phyloP scores from a whole-genome alignment of 1,140 invertebrate genomes.

The Drosophila nigromelanica region DNA sequence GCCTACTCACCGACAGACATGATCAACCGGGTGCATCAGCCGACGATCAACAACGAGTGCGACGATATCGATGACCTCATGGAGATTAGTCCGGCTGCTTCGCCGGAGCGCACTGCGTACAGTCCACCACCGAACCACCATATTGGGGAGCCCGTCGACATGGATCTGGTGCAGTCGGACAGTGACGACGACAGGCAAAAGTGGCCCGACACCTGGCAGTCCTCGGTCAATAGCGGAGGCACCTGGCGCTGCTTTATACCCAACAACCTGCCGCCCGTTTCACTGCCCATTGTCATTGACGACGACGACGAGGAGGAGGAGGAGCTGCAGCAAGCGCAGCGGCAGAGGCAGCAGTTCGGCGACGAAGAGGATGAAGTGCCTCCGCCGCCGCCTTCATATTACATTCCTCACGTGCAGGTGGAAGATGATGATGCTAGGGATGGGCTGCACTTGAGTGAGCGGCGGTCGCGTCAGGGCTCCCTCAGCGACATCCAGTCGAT shows the following conservation, averaged over 20 bases:
- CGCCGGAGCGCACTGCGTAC: constrained; percentile 50
- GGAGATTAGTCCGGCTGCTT: constrained; percentile 78
- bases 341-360: not conserved
- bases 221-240: constrained; percentile 33
- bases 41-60: constrained; percentile 36
- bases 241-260: constrained; percentile 61
- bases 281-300: constrained; percentile 68
- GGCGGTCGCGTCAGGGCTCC: constrained; percentile 49
- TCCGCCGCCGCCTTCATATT: constrained; percentile 65
- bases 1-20: constrained; percentile 83
- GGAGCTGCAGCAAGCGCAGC: not conserved
- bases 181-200: constrained; percentile 60
- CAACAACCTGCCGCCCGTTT: constrained; percentile 51
- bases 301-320: constrained; percentile 53
- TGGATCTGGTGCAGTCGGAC: constrained; percentile 78
- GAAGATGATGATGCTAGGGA: constrained; percentile 69
- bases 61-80: constrained; percentile 71
- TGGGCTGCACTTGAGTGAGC: constrained; percentile 52
- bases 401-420: constrained; percentile 62
- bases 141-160: constrained; percentile 70
- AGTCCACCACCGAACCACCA: constrained; percentile 28
- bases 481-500: constrained; percentile 62
- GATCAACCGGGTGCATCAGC: constrained; percentile 69
- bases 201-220: constrained; percentile 50
- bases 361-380: constrained; percentile 54